Evolutionary conservation across 2,888 invertebrate species (phyloP).

Genomic region (Thera obeliscata): DNA sequence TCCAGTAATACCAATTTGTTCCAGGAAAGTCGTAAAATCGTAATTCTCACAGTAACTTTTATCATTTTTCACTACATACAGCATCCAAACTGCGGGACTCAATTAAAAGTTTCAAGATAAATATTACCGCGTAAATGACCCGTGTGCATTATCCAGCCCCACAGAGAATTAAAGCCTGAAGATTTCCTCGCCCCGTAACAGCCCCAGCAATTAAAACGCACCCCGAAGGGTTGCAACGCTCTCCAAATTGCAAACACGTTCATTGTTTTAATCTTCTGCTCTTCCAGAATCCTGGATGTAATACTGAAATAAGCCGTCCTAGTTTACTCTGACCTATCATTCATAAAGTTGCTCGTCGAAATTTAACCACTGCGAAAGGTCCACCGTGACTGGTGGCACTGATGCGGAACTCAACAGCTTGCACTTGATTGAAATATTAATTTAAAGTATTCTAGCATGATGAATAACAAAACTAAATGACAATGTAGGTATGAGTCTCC

Average conservation of each 20-base stretch:
- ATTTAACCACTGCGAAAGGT: slow-evolving; percentile 43
- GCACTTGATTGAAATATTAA: slow-evolving; percentile 78
- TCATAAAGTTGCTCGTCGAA: slow-evolving; percentile 33
- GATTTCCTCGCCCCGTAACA: slow-evolving; percentile 59
- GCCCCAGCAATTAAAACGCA: slow-evolving; percentile 82
- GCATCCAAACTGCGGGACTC: slow-evolving; percentile 18
- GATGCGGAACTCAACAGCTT: slow-evolving; percentile 57
- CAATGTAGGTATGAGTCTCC: too few relatives aligned
- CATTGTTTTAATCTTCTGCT: slow-evolving; percentile 80
- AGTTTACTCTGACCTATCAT: slow-evolving; percentile 53
- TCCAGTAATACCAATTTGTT: not conserved
- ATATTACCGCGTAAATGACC: slow-evolving; percentile 57
- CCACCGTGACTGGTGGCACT: slow-evolving; percentile 53
- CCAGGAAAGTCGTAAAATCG: not conserved
- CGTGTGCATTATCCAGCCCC: slow-evolving; percentile 53
- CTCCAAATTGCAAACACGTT: slow-evolving; percentile 80
- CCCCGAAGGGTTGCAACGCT: slow-evolving; percentile 79
- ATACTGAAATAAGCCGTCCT: slow-evolving; percentile 62
- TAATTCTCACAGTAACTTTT: not conserved
- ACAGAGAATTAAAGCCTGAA: slow-evolving; percentile 63
- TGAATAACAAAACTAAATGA: slow-evolving; percentile 17
- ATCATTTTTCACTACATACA: slow-evolving; percentile 3
- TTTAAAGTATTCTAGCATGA: slow-evolving; percentile 52
- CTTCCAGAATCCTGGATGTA: slow-evolving; percentile 68
- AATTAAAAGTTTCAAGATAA: slow-evolving; percentile 48